These are phyloP conservation scores for Drosophila asahinai DNA, from an alignment of 1,140 invertebrate species.

Conservation along the genomic window DNA sequence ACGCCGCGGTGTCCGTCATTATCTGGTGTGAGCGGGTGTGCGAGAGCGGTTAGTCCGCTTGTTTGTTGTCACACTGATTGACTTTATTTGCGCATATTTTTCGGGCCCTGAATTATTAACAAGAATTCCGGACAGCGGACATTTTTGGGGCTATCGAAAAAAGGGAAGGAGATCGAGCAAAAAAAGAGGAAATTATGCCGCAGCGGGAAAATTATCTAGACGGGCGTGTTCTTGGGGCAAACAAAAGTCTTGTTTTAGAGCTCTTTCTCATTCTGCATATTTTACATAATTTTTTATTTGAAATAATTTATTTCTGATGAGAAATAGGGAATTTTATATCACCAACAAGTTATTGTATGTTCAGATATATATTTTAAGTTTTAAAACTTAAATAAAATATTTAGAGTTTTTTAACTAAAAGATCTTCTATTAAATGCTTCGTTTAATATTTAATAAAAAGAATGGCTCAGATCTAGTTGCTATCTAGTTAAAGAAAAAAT, in stretches of 20 bases:
- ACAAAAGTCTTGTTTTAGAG: too few species aligned
- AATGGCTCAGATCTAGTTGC: too few species aligned
- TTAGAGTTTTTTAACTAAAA: too few species aligned
- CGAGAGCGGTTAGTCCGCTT: slow-evolving; percentile 53
- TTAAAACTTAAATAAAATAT: too few species aligned
- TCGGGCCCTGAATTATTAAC: slow-evolving; percentile 72
- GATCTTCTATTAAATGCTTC: too few species aligned
- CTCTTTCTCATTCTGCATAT: too few species aligned
- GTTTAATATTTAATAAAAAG: too few species aligned
- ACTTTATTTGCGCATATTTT: slow-evolving; percentile 82
- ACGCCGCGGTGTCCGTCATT: slow-evolving; percentile 36
- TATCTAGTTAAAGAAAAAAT: too few species aligned
- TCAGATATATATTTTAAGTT: neutral
- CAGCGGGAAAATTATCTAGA: neutral
- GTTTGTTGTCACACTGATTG: slow-evolving; percentile 79
- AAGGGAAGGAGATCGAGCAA: neutral
- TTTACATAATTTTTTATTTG: too few species aligned
- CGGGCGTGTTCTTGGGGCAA: too few species aligned
- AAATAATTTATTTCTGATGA: too few species aligned
- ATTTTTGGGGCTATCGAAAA: neutral
- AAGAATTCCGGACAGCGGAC: slow-evolving; percentile 27
- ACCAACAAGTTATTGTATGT: neutral
- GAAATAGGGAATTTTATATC: too few species aligned
- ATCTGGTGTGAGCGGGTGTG: slow-evolving; percentile 18
- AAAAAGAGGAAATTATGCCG: neutral